Conservation (phyloP, 2,113 vertebrate species). For the Galemys pyrenaicus region DNA sequence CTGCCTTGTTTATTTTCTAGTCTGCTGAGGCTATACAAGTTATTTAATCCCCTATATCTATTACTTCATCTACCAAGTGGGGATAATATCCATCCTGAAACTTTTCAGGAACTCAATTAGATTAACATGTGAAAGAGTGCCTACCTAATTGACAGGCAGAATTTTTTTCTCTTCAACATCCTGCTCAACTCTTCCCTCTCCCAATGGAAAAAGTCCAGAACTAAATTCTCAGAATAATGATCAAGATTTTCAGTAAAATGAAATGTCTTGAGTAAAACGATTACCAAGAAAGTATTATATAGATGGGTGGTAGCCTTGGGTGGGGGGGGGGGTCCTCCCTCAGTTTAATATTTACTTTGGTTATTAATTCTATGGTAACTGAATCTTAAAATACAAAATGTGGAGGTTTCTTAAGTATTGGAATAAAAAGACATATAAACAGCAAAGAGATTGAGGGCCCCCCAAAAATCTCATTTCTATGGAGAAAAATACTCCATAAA, state of each 20-base stretch:
- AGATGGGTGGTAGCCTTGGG: background rate
- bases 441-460: background rate
- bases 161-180: conserved; percentile 7
- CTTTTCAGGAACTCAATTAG: conserved; percentile 30
- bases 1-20: conserved; percentile 14
- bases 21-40: background rate
- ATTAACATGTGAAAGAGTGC: background rate
- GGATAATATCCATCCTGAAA: background rate
- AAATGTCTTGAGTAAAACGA: conserved; percentile 15
- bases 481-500: background rate
- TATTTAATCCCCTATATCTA: background rate
- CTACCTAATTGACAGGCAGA: background rate
- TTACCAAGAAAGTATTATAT: conserved; percentile 25
- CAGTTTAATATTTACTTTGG: background rate
- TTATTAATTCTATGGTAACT: conserved; percentile 34
- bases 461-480: background rate
- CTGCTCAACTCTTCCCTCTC: background rate
- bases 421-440: conserved; percentile 12
- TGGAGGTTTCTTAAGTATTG: background rate
- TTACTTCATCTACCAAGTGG: conserved; percentile 28
- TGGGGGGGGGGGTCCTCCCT: background rate
- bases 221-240: background rate
- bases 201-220: background rate
- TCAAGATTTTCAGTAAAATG: conserved; percentile 29
- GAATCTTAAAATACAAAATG: conserved; percentile 19